Conservation (phyloP, 2,113 vertebrate species). For the Anthoscopus minutus region DNA sequence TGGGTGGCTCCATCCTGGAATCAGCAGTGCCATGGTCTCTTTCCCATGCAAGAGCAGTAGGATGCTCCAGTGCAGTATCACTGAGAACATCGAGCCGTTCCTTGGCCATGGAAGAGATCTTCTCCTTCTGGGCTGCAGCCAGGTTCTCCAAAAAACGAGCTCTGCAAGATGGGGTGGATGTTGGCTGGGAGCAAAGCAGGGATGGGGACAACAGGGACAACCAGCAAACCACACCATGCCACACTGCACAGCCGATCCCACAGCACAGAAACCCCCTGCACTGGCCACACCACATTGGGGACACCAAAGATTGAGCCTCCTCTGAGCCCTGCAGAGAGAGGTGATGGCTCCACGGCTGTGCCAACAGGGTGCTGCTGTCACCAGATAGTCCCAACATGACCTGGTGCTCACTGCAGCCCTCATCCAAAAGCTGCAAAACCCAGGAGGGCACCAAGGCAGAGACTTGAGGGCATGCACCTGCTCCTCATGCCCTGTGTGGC, state of each 20-base stretch:
- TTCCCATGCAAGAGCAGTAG: background rate
- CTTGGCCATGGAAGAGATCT: conserved; percentile 68
- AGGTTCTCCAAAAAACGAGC: conserved; percentile 85
- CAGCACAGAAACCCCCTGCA: background rate
- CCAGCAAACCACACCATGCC: background rate
- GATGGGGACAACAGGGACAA: background rate
- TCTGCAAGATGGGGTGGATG: conserved; percentile 63
- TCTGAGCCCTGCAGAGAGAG: background rate
- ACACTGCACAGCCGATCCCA: background rate
- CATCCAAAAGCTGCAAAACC: background rate
- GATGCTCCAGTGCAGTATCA: background rate
- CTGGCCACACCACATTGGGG: rapidly evolving
- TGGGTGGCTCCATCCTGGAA: background rate
- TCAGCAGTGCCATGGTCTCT: background rate
- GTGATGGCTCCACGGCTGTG: rapidly evolving
- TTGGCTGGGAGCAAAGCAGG: background rate
- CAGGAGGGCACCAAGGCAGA: background rate
- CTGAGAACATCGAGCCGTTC: conserved; percentile 57
- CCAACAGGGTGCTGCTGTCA: background rate
- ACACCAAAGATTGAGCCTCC: background rate
- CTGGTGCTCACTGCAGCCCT: background rate
- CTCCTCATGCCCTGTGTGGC: background rate
- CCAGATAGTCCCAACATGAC: background rate
- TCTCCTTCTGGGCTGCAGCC: conserved; percentile 81
- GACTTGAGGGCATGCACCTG: background rate